Evolutionary conservation across 2,797 vertebrate genomes (phyloP).

Genomic region (Poecilia wingei): DNA sequence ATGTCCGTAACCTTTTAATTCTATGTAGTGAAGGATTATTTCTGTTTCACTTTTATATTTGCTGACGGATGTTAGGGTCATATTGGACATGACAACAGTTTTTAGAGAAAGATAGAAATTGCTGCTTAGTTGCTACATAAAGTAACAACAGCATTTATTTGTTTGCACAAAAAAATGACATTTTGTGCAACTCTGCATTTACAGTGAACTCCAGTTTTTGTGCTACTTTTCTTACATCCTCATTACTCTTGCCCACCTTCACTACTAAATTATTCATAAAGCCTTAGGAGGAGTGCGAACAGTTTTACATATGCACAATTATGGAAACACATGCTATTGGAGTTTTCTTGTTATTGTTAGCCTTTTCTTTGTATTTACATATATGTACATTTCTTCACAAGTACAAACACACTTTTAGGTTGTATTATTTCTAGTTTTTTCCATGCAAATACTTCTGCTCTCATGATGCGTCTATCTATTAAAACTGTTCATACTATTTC

Average conservation of each 20-base stretch:
- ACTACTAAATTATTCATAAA: slow-evolving; percentile 1
- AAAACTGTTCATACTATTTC: neutral
- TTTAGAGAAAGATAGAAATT: neutral
- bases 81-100: neutral
- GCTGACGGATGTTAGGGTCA: neutral
- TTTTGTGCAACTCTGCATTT: neutral
- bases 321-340: neutral
- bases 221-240: neutral
- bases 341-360: neutral
- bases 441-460: neutral
- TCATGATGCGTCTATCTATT: neutral
- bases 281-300: neutral
- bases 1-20: neutral
- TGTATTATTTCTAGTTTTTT: neutral
- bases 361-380: neutral
- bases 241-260: slow-evolving; percentile 3
- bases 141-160: neutral
- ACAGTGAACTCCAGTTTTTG: neutral
- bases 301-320: neutral
- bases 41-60: neutral
- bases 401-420: neutral
- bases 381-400: neutral
- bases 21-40: neutral
- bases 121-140: neutral
- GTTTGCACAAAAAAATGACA: neutral